Base-by-base conservation (phyloP, 2,888 invertebrate genomes). In the Yponomeuta cagnagella region DNA sequence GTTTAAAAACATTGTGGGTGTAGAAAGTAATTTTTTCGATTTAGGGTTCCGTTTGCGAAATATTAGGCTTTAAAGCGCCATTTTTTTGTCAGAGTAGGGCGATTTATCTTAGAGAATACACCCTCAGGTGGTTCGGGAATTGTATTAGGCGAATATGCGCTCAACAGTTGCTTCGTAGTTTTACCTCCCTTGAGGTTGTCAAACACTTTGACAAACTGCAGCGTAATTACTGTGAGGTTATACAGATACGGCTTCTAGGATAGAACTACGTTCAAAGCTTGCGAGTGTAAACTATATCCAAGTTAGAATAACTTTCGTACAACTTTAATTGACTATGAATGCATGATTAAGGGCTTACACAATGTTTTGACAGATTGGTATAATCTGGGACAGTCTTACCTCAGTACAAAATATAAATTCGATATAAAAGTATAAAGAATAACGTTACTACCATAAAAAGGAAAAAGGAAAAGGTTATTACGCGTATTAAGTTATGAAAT, bases 131-230 rank as follows among this genome's bases (percentile, higher is more conserved):
- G 8, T 43, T 43, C 43, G 43, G 9, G 12, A 58, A 58, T 15
- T 58, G 15, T 10, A 3, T 15, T 58, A 12, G 52, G 52, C 52
- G 52, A 58, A 58, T 58, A 58, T 58, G 52, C 52, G 52, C 52
- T 15, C 15, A 58, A 58, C 12, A 12, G 52, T 15, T 5, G 5
- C 52, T 15, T 58, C 15, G 52, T 15, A 58, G 52, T 58, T 58
- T 43, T 15, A 58, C 15, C 12, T 58, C 52, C 52, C 52, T 3
- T 15, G 15, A 15, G 52, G 15, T 15, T 58, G 15, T 58, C 52
- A 15, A 58, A 58, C 52, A 58, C 52, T 58, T 58, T 58, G 52
- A 58, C 52, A 58, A 58, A 58, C 52, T 58, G 52, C 52, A 58
- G 52, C 6, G 15, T 58, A 58, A 58, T 58, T 58, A 58, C 52